These are phyloP conservation scores for Drosophila takahashii DNA, from an alignment of 1,140 invertebrate genomes.

Conservation along the genomic window DNA sequence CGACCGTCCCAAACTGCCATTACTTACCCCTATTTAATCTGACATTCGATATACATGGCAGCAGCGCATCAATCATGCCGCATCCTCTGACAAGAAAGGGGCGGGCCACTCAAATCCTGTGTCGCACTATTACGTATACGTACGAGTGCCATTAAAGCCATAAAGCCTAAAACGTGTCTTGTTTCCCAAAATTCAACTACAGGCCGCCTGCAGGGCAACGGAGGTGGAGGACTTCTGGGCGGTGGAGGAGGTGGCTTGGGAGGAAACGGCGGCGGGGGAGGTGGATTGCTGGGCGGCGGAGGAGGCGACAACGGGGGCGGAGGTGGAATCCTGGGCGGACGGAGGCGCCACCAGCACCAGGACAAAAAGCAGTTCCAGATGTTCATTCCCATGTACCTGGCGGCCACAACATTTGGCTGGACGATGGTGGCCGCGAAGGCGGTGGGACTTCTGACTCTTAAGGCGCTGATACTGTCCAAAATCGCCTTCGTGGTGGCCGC, in stretches of 20 bases:
- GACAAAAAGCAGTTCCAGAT: constrained; percentile 87
- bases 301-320: constrained; percentile 69
- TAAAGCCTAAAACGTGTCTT: constrained; percentile 73
- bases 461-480: constrained; percentile 88
- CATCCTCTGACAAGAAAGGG: constrained; percentile 25
- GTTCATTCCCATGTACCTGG: constrained; percentile 87
- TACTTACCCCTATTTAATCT: constrained; percentile 69
- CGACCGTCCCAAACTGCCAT: constrained; percentile 20
- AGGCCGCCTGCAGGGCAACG: constrained; percentile 70
- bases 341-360: constrained; percentile 54
- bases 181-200: constrained; percentile 41
- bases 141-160: constrained; percentile 53
- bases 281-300: constrained; percentile 43
- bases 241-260: constrained; percentile 43
- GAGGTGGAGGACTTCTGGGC: constrained; percentile 42
- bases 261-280: constrained; percentile 31
- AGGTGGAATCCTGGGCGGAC: constrained; percentile 82
- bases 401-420: constrained; percentile 87
- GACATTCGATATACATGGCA: constrained; percentile 47
- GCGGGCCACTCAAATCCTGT: constrained; percentile 28
- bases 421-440: constrained; percentile 86
- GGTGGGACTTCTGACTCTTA: constrained; percentile 87
- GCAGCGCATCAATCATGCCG: constrained; percentile 66
- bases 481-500: constrained; percentile 87
- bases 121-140: constrained; percentile 33